Base-by-base conservation (phyloP, 2,888 invertebrate genomes). In the Lydus trimaculatus region DNA sequence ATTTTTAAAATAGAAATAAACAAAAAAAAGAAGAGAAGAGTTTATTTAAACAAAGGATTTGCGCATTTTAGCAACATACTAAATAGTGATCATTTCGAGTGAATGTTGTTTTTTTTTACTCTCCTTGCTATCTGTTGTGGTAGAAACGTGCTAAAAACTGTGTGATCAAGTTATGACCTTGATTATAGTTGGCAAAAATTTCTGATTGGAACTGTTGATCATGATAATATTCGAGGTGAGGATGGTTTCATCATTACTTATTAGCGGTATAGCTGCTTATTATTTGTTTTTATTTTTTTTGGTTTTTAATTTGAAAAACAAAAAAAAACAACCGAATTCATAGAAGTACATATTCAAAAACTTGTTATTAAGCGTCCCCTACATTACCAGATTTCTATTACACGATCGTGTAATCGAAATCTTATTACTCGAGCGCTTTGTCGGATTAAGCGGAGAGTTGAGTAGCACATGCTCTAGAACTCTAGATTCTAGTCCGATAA, bases 191-290 rank as follows among this genome's bases (percentile, higher is more conserved):
- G 71, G 67, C 70, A 73, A 73, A 71, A 67, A 65, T 70, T 70
- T 33, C n/a, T 39, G 52, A 65, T 36, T 63, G 56, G 56, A 15
- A 56, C 56, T 25, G 56, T 23, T 70, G 67, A 71, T 70, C 70
- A 71, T 70, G 67, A 75, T 75, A 69, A 66, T 68, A 69, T 70
- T 70, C 74, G 75, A 76, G 76, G 76, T 76, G 72, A 73, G 76
- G 71, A 39, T 61, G 43, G n/a, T 52, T 28, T 6, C 59, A 56
- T 39, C 28, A 28, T 28, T 15, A 36, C 13, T 36, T 13, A 4
- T 15, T 36, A 36, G 36, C 36, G 36, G 36, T 36, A 36, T 13
- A 36, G 33, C 36, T 3, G 4, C 28, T 28, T 28, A n/a, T n/a
- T n/a, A n/a, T n/a, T n/a, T n/a, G n/a, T n/a, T n/a, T n/a, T n/a